Evolutionary conservation across 2,888 invertebrate genomes (phyloP).

Genomic region (Cremastobaeus sp.): DNA sequence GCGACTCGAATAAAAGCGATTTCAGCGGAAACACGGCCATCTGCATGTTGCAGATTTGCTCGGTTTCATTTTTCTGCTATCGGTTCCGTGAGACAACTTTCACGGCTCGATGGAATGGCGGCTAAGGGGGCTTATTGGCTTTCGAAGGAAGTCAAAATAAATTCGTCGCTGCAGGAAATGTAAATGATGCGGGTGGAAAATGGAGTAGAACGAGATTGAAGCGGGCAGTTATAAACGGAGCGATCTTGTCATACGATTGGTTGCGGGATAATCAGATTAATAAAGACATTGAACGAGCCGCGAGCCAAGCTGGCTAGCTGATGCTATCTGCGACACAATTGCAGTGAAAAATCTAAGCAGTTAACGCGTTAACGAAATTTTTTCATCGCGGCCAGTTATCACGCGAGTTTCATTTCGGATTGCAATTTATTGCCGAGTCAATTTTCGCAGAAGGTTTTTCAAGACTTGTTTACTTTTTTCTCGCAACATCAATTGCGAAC

Average conservation of each 20-base stretch:
- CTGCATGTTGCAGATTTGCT: too few relatives aligned
- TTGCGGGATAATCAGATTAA: slow-evolving; percentile 38
- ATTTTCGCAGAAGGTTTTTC: too few relatives aligned
- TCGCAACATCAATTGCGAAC: too few relatives aligned
- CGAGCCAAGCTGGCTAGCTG: slow-evolving; percentile 6
- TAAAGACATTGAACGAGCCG: slow-evolving; percentile 53
- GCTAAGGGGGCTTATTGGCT: slow-evolving; percentile 13
- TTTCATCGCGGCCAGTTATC: slow-evolving; percentile 22
- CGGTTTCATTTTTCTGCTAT: background rate
- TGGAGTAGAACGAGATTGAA: slow-evolving; percentile 44
- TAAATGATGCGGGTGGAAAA: slow-evolving; percentile 47
- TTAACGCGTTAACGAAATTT: slow-evolving; percentile 26
- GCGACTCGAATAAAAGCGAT: too few relatives aligned
- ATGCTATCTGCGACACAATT: slow-evolving; percentile 48
- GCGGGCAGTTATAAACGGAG: slow-evolving; percentile 28
- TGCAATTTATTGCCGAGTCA: too few relatives aligned
- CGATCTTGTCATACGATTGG: slow-evolving; percentile 40
- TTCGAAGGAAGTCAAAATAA: slow-evolving; percentile 33
- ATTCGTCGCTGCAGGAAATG: slow-evolving; percentile 24
- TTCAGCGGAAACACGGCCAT: too few relatives aligned
- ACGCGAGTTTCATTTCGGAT: slow-evolving; percentile 3
- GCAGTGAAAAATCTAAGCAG: slow-evolving; percentile 37
- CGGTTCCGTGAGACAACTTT: background rate
- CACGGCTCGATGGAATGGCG: background rate
- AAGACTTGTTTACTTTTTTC: too few relatives aligned